Conservation (phyloP, 2,797 vertebrate genomes). For the Gouania willdenowi region DNA sequence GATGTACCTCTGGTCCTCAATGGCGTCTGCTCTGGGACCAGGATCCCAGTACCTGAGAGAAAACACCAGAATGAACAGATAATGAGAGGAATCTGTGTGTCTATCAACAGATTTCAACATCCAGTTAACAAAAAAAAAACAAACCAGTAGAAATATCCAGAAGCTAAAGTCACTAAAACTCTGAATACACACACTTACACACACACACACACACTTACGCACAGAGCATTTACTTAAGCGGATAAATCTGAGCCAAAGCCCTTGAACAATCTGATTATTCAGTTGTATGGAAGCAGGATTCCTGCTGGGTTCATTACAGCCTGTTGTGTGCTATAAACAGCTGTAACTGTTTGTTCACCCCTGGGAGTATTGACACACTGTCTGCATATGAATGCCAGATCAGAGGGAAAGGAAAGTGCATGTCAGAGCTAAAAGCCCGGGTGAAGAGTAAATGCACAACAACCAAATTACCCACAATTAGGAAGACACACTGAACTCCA, state of each 20-base stretch:
- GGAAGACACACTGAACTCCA: slow-evolving; percentile 12
- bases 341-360: slow-evolving; percentile 36
- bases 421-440: slow-evolving; percentile 15
- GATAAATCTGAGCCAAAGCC: slow-evolving; percentile 45
- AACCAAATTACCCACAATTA: slow-evolving; percentile 6
- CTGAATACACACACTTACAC: background rate
- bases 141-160: too few species aligned
- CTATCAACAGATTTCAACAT: too few species aligned
- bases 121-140: slow-evolving; percentile 10
- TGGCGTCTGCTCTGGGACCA: slow-evolving; percentile 88
- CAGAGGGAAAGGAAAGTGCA: slow-evolving; percentile 29
- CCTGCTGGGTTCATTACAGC: slow-evolving; percentile 38
- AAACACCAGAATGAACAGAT: too few species aligned
- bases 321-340: slow-evolving; percentile 28
- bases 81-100: too few species aligned
- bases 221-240: slow-evolving; percentile 28
- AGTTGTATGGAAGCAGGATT: slow-evolving; percentile 30
- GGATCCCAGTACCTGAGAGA: slow-evolving; percentile 95
- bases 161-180: slow-evolving; percentile 11
- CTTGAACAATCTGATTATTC: slow-evolving; percentile 51
- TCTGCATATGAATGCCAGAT: slow-evolving; percentile 37
- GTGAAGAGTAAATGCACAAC: slow-evolving; percentile 28
- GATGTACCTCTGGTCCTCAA: slow-evolving; percentile 91
- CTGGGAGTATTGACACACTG: slow-evolving; percentile 25
- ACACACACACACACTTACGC: background rate